phyloP scores from a whole-genome alignment of 2,113 vertebrate genomes.

The Vireo altiloquus region DNA sequence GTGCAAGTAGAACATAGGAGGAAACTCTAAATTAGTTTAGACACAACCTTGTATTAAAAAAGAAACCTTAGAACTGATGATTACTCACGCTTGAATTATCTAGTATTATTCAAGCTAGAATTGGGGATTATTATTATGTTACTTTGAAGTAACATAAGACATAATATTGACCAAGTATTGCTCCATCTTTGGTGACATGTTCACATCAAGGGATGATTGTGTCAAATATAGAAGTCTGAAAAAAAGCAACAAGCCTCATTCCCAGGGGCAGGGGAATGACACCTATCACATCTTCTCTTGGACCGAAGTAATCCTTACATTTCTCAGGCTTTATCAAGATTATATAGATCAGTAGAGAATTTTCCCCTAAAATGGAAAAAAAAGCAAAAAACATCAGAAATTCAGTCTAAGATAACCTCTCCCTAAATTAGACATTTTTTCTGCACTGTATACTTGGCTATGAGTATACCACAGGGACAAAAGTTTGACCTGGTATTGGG shows the following conservation, averaged over 20 bases:
- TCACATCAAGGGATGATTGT: background rate
- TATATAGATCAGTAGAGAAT: background rate
- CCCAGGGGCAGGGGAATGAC: fast-evolving
- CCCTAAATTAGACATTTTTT: background rate
- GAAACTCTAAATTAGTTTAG: background rate
- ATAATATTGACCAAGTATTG: background rate
- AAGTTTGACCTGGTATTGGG: background rate
- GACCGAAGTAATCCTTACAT: background rate
- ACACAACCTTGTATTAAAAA: background rate
- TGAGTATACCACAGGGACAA: background rate
- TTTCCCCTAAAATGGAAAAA: background rate
- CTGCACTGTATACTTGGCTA: background rate
- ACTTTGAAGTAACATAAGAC: background rate
- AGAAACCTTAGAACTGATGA: background rate
- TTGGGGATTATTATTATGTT: background rate
- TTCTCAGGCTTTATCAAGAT: background rate
- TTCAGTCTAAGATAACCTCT: background rate
- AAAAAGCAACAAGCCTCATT: background rate
- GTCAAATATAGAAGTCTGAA: background rate
- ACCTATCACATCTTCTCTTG: background rate
- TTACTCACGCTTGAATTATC: background rate
- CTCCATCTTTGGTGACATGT: background rate
- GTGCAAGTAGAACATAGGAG: background rate
- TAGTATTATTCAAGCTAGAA: background rate
- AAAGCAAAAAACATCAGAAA: background rate